phyloP scores from a whole-genome alignment of 2,888 invertebrate genomes.

The Himalopsyche kuldschensis region DNA sequence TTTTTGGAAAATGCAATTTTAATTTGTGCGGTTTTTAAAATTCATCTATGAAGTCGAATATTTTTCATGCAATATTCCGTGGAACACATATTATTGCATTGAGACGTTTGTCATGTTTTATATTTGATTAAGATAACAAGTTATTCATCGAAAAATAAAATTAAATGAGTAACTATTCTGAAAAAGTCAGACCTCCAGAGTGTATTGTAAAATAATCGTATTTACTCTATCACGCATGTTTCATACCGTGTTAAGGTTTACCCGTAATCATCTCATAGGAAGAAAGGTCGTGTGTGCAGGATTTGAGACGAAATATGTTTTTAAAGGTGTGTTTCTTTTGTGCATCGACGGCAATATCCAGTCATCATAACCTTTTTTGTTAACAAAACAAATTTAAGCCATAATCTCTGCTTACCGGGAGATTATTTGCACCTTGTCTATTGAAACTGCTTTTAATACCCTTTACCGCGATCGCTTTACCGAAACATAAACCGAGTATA shows the following conservation, averaged over 20 bases:
- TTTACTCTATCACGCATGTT: not conserved
- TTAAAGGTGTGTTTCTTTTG: not conserved
- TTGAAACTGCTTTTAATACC: not conserved
- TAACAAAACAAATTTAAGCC: not conserved
- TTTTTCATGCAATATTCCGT: no score
- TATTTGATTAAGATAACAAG: no score
- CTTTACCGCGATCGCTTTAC: not conserved
- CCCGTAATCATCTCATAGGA: not conserved
- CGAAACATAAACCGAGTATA: not conserved
- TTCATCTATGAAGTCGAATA: no score
- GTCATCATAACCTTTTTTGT: not conserved
- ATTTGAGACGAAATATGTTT: not conserved
- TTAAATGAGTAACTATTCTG: no score
- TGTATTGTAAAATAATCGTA: not conserved
- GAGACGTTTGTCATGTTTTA: no score
- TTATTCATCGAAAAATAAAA: no score
- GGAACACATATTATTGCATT: no score
- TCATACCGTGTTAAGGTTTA: not conserved
- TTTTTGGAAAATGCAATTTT: no score
- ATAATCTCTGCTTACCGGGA: not conserved
- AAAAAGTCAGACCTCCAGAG: no score
- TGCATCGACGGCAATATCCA: not conserved
- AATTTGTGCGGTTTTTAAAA: no score
- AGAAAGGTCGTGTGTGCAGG: not conserved
- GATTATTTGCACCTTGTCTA: not conserved